Conservation (phyloP, 2,113 vertebrate genomes). For the Oreochromis spilurus region DNA sequence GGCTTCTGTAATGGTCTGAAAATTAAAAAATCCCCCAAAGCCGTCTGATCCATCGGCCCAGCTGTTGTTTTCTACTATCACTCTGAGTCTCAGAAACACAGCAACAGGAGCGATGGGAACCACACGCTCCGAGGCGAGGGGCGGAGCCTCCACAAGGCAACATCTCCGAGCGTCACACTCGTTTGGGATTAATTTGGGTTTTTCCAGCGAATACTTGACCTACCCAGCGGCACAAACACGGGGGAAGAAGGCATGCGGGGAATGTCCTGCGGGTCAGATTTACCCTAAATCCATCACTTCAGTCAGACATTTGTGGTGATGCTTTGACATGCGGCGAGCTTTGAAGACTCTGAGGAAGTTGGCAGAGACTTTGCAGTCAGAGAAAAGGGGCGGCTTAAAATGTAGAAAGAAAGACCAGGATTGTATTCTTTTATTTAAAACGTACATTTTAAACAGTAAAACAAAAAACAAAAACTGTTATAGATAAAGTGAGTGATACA, state of each 20-base stretch:
- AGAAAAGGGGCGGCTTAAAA: neutral
- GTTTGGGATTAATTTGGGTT: neutral
- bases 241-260: neutral
- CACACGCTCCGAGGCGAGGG: slow-evolving; percentile 15
- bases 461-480: neutral
- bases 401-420: too few relatives aligned
- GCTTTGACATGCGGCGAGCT: neutral
- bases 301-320: slow-evolving; percentile 6
- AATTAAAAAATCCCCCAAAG: neutral
- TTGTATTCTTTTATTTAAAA: neutral
- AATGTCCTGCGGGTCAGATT: slow-evolving; percentile 19
- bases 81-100: neutral
- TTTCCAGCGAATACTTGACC: neutral
- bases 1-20: neutral
- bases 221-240: neutral
- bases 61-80: neutral
- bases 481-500: neutral
- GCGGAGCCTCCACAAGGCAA: slow-evolving; percentile 42
- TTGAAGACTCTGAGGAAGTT: neutral
- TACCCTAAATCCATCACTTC: slow-evolving; percentile 11
- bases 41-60: neutral
- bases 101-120: slow-evolving; percentile 22
- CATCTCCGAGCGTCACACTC: slow-evolving; percentile 15
- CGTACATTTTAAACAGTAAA: neutral
- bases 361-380: neutral